Evolutionary conservation across 1,140 invertebrate genomes (phyloP).

Genomic region (Anthonomus grandis): DNA sequence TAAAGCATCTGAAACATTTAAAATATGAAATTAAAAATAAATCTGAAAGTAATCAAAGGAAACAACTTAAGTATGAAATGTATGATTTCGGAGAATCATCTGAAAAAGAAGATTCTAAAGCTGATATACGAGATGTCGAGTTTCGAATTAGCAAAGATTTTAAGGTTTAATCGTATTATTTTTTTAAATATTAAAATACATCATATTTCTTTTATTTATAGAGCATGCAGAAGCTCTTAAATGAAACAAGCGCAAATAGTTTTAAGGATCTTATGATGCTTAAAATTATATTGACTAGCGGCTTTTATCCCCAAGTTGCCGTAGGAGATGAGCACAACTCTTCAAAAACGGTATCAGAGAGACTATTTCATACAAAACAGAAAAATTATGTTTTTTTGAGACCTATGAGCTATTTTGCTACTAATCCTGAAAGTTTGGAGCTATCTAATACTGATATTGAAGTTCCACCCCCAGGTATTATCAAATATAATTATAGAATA

Average conservation of each 20-base stretch:
- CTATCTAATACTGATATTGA: conserved; percentile 74
- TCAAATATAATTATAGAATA: background rate
- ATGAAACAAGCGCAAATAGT: conserved; percentile 68
- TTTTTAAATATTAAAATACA: too few relatives aligned
- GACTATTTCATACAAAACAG: conserved; percentile 87
- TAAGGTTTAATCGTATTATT: conserved; percentile 26
- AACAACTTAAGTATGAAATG: conserved; percentile 68
- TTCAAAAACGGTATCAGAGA: conserved; percentile 83
- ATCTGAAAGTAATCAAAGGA: conserved; percentile 60
- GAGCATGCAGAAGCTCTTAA: conserved; percentile 59
- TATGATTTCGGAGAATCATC: conserved; percentile 50
- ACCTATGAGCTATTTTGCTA: conserved; percentile 85
- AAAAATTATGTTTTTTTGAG: conserved; percentile 90
- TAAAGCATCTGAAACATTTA: conserved; percentile 78
- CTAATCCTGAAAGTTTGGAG: conserved; percentile 74
- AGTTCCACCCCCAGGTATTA: conserved; percentile 50
- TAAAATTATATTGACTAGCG: conserved; percentile 87
- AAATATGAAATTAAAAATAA: conserved; percentile 64
- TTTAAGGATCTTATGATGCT: conserved; percentile 82
- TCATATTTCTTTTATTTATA: too few relatives aligned
- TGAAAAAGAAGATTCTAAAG: conserved; percentile 57
- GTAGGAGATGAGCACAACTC: conserved; percentile 91
- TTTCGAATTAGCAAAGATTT: conserved; percentile 60
- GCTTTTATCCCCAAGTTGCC: conserved; percentile 91
- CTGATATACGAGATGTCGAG: conserved; percentile 91